Evolutionary conservation across 2,888 invertebrate species (phyloP).

Genomic region (Cosmopolites sordidus): DNA sequence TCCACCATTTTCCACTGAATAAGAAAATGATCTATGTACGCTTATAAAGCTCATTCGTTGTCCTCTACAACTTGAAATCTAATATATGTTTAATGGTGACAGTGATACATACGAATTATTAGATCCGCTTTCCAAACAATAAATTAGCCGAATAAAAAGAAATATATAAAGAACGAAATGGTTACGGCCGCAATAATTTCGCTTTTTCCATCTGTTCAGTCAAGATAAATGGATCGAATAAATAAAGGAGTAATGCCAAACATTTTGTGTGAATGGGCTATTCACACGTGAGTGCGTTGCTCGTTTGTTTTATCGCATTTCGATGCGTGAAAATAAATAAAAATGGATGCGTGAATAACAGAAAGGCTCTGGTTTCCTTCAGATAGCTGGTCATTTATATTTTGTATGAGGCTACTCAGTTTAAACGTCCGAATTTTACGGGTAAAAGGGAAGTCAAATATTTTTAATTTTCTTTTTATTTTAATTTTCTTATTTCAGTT

Average conservation of each 20-base stretch:
- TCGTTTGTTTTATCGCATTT: conserved; percentile 13
- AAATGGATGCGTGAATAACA: background rate
- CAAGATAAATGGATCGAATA: conserved; percentile 8
- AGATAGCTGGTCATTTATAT: too few species aligned
- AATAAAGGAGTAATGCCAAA: conserved; percentile 8
- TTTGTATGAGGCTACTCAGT: too few species aligned
- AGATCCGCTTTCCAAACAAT: background rate
- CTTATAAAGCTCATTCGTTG: too few species aligned
- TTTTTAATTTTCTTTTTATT: too few species aligned
- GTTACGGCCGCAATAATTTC: background rate
- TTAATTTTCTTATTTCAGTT: too few species aligned
- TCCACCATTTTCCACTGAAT: too few species aligned
- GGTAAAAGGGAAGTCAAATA: too few species aligned
- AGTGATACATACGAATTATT: too few species aligned
- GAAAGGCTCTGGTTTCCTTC: background rate
- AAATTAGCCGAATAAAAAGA: background rate
- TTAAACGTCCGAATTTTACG: too few species aligned
- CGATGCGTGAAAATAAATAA: conserved; percentile 6
- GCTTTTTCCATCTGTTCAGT: conserved; percentile 1
- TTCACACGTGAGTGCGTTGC: conserved; percentile 9
- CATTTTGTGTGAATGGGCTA: conserved; percentile 4
- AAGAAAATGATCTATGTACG: too few species aligned
- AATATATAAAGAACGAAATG: background rate
- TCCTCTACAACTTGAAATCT: too few species aligned
- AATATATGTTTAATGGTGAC: too few species aligned